Percentiles rank a stretch among this genome's conserved stretches.
These are phyloP conservation scores for Alloscopus bannaensis DNA, from an alignment of 2,888 invertebrate species.

Conservation along the genomic window DNA sequence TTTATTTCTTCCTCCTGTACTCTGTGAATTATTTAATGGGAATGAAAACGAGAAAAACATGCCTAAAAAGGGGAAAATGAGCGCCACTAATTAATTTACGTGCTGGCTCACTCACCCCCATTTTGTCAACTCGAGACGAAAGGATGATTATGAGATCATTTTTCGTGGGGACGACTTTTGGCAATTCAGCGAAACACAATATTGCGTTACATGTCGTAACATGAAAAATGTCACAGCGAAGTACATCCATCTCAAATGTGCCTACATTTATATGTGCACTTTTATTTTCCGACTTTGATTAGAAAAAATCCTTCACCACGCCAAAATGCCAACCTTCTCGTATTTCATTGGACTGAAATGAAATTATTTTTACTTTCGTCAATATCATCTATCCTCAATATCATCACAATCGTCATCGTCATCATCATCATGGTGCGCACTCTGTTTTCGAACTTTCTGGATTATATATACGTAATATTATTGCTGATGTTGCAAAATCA, in stretches of 20 bases:
- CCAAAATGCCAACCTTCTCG: constrained; percentile 6
- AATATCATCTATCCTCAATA: neutral
- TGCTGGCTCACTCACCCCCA: constrained; percentile 11
- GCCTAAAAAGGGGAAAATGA: constrained; percentile 19
- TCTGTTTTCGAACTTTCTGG: too few relatives aligned
- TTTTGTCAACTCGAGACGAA: constrained; percentile 1
- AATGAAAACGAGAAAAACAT: neutral
- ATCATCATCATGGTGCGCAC: too few relatives aligned
- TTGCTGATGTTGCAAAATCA: too few relatives aligned
- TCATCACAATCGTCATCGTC: neutral
- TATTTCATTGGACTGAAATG: neutral
- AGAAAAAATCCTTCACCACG: constrained; percentile 10
- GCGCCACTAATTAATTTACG: constrained; percentile 7
- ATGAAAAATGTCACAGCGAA: too few relatives aligned
- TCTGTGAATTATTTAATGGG: too few relatives aligned
- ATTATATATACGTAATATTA: too few relatives aligned
- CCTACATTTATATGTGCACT: neutral
- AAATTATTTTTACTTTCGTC: neutral
- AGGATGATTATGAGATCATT: neutral
- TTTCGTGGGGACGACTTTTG: too few relatives aligned
- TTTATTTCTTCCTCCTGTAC: too few relatives aligned
- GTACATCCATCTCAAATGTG: too few relatives aligned
- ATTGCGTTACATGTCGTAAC: too few relatives aligned
- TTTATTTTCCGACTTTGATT: too few relatives aligned
- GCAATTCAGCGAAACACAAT: too few relatives aligned